Percentiles rank a stretch among this genome's conserved stretches.
Evolutionary conservation across 2,888 invertebrate species (phyloP).

Genomic region (Brachyptera putata): DNA sequence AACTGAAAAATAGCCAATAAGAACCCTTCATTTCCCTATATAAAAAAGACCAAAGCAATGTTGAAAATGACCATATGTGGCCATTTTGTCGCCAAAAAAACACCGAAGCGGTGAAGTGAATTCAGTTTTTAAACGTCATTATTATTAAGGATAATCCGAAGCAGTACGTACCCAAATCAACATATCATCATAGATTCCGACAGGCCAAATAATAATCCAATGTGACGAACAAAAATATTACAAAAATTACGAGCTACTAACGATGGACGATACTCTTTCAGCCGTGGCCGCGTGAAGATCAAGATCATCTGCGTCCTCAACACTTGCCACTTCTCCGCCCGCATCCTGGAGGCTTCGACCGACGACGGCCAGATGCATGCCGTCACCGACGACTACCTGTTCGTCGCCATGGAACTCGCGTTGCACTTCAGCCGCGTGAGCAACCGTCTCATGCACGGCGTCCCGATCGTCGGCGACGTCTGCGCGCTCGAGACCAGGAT

Average conservation of each 20-base stretch:
- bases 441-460: not conserved
- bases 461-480: not conserved
- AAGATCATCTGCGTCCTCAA: conserved; percentile 54
- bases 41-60: no score
- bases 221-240: conserved; percentile 43
- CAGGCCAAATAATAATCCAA: conserved; percentile 44
- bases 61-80: no score
- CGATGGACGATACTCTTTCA: no score
- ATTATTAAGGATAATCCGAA: no score
- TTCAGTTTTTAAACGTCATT: no score
- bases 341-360: conserved; percentile 48
- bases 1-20: no score
- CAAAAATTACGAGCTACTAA: no score
- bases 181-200: conserved; percentile 58
- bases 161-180: conserved; percentile 51
- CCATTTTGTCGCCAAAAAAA: no score
- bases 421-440: not conserved
- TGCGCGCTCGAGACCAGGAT: not conserved
- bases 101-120: no score
- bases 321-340: conserved; percentile 59
- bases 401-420: conserved; percentile 3
- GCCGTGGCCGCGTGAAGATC: conserved; percentile 54
- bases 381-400: conserved; percentile 42
- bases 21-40: no score
- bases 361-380: conserved; percentile 50